These are phyloP conservation scores for Rhabdophis nuchalis DNA, from an alignment of 2,797 vertebrate species.

Conservation along the genomic window DNA sequence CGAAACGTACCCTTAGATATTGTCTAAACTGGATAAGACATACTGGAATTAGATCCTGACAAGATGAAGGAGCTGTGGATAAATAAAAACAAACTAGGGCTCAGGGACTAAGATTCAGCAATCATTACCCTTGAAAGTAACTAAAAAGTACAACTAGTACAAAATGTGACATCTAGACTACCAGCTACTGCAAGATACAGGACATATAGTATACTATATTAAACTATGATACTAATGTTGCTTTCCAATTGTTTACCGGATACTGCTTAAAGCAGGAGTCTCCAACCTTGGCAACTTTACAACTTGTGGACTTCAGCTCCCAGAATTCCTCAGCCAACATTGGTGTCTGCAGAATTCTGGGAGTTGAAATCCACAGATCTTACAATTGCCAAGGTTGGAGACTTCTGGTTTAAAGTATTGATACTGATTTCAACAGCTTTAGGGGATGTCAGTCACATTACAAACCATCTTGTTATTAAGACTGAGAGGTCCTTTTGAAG, in stretches of 20 bases:
- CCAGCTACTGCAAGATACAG: background rate
- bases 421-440: background rate
- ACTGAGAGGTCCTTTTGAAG: background rate
- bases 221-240: background rate
- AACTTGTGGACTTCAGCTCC: background rate
- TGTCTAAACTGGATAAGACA: background rate
- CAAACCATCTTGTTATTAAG: background rate
- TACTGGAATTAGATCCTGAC: background rate
- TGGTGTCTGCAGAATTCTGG: background rate
- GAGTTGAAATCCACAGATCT: background rate
- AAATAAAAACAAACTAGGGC: background rate
- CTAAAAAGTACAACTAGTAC: background rate
- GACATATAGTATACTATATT: background rate
- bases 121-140: background rate
- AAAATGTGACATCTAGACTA: background rate
- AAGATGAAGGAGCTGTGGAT: background rate
- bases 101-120: background rate
- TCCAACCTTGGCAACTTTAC: background rate
- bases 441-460: background rate
- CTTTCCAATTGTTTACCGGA: background rate
- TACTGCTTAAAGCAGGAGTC: background rate
- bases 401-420: background rate
- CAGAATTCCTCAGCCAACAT: background rate
- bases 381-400: background rate
- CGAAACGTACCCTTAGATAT: background rate